Conservation (phyloP, 2,797 vertebrate species). For the Enteromius unitaeniatus region DNA sequence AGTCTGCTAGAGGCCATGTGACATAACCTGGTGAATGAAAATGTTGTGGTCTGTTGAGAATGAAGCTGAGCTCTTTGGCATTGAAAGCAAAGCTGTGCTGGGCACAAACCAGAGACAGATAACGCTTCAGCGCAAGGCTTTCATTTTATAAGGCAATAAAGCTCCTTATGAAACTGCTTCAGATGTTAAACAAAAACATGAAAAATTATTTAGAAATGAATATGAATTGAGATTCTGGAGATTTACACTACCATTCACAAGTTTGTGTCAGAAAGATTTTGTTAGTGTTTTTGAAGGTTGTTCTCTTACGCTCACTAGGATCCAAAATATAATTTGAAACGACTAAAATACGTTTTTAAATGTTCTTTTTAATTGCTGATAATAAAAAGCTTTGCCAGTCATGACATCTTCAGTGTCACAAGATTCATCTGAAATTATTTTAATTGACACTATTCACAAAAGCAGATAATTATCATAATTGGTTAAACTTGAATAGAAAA, state of each 20-base stretch:
- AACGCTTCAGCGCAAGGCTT: background rate
- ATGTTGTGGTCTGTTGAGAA: slow-evolving; percentile 44
- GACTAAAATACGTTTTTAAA: background rate
- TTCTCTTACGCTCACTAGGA: background rate
- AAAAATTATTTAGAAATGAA: background rate
- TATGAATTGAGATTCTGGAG: background rate
- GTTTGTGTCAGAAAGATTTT: background rate
- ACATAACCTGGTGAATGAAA: slow-evolving; percentile 37
- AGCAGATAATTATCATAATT: background rate
- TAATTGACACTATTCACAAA: background rate
- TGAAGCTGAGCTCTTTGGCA: slow-evolving; percentile 29
- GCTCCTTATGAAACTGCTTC: background rate
- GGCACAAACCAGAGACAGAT: slow-evolving; percentile 8
- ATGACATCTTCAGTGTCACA: background rate
- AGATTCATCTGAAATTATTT: background rate
- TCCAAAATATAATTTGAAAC: background rate
- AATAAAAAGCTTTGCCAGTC: background rate
- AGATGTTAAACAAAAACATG: background rate
- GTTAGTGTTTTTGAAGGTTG: background rate
- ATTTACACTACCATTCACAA: background rate
- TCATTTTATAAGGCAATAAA: background rate
- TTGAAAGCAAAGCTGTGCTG: slow-evolving; percentile 24
- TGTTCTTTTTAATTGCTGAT: background rate
- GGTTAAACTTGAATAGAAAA: background rate
- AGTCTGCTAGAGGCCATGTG: slow-evolving; percentile 45